Evolutionary conservation across 2,113 vertebrate genomes (phyloP).

Genomic region (Sapayoa aenigma): DNA sequence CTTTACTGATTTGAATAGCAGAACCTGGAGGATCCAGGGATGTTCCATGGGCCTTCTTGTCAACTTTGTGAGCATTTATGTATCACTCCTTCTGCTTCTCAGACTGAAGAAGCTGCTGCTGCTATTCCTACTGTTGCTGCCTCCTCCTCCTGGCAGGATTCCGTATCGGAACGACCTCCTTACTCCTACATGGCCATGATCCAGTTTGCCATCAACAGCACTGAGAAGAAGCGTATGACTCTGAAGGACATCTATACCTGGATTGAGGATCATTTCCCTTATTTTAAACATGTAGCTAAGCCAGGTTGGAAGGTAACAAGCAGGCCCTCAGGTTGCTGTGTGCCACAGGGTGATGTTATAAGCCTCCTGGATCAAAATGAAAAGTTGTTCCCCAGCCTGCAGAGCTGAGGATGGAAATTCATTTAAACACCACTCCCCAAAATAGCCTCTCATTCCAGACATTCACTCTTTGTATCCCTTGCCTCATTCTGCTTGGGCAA

Average conservation of each 20-base stretch:
- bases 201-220: constrained; percentile 97
- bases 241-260: constrained; percentile 95
- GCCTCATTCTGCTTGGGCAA: not conserved
- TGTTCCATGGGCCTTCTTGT: not conserved
- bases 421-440: not conserved
- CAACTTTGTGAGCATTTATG: not conserved
- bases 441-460: not conserved
- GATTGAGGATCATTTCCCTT: constrained; percentile 95
- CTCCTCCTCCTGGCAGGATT: constrained; percentile 52
- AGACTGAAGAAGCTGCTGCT: constrained; percentile 54
- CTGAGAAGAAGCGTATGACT: constrained; percentile 86
- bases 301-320: constrained; percentile 93
- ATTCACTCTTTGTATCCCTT: not conserved
- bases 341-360: not conserved
- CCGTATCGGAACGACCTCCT: constrained; percentile 82
- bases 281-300: constrained; percentile 91
- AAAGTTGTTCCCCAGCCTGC: not conserved
- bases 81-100: not conserved
- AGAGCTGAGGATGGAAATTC: not conserved
- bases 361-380: not conserved
- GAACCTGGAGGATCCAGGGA: not conserved
- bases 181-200: constrained; percentile 99
- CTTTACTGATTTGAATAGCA: not conserved
- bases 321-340: not conserved
- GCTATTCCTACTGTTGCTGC: not conserved